A percentile compares a stretch with the other conserved stretches of the same genome.
Conservation (phyloP, 2,888 invertebrate genomes). For the Troilus luridus region DNA sequence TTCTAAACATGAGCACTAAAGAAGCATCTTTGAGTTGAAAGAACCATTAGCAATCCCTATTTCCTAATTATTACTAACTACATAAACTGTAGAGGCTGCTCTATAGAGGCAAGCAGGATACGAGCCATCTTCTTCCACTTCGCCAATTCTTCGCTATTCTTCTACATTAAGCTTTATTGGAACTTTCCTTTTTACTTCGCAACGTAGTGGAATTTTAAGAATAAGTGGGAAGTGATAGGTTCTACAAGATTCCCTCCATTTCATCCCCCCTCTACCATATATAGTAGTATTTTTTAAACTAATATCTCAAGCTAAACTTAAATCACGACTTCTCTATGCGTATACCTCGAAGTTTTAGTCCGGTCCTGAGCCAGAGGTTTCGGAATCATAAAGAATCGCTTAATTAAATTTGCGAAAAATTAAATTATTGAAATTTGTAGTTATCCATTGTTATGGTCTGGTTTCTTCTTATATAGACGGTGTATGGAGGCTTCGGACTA, state of each 20-base stretch:
- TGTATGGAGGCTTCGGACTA: too few species aligned
- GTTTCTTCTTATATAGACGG: too few species aligned
- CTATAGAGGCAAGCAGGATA: not conserved
- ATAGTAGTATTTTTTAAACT: too few species aligned
- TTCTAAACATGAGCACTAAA: not conserved
- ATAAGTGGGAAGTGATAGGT: not conserved
- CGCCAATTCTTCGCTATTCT: not conserved
- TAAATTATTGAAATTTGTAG: too few species aligned
- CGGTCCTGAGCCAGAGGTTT: too few species aligned
- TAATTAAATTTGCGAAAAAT: too few species aligned
- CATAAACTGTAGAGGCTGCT: not conserved
- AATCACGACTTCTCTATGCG: too few species aligned
- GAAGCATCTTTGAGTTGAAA: not conserved
- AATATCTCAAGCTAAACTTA: too few species aligned
- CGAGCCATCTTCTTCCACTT: not conserved
- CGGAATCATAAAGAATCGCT: too few species aligned
- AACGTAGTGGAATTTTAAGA: not conserved
- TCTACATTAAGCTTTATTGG: not conserved
- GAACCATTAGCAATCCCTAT: not conserved
- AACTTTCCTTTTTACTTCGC: not conserved
- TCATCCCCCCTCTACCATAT: too few species aligned
- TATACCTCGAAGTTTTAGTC: too few species aligned
- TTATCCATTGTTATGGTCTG: too few species aligned
- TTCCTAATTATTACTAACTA: slow-evolving; percentile 27
- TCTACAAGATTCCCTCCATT: not conserved